These are phyloP conservation scores for Siniperca undulata DNA, from an alignment of 2,797 vertebrate genomes.

Conservation along the genomic window DNA sequence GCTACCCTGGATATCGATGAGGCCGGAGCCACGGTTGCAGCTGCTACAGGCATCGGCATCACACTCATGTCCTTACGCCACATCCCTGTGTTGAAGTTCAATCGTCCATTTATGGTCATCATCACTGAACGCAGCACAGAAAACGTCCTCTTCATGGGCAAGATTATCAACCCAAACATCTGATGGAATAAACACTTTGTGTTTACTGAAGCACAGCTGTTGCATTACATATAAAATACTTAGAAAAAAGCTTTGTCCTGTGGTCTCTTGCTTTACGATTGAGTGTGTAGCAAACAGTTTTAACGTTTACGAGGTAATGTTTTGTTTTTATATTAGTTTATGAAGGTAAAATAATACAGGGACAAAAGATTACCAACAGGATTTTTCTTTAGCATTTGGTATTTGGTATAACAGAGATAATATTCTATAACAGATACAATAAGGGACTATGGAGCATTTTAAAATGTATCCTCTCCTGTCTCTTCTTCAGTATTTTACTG, in stretches of 20 bases:
- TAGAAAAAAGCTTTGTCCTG: slow-evolving; percentile 1
- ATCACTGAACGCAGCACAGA: slow-evolving; percentile 85
- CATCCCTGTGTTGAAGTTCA: slow-evolving; percentile 80
- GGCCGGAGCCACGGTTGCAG: slow-evolving; percentile 87
- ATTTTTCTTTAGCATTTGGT: not conserved
- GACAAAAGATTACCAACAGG: not conserved
- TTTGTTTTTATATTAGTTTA: not conserved
- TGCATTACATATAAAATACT: slow-evolving; percentile 35
- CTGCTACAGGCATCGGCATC: slow-evolving; percentile 79
- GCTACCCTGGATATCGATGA: slow-evolving; percentile 91
- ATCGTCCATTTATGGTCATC: slow-evolving; percentile 89
- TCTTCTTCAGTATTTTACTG: not conserved
- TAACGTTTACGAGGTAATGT: not conserved
- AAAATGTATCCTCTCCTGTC: not conserved
- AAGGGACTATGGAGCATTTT: not conserved
- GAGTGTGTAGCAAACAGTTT: not conserved
- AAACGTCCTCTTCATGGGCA: slow-evolving; percentile 79
- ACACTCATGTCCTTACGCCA: slow-evolving; percentile 66
- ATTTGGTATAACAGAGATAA: not conserved
- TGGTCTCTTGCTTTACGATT: slow-evolving; percentile 17
- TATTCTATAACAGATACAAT: not conserved
- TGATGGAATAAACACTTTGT: slow-evolving; percentile 48
- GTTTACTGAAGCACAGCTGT: not conserved
- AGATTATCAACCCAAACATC: slow-evolving; percentile 79
- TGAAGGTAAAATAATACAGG: not conserved